phyloP scores from a whole-genome alignment of 1,140 invertebrate species.

The Coenobita brevimanus region DNA sequence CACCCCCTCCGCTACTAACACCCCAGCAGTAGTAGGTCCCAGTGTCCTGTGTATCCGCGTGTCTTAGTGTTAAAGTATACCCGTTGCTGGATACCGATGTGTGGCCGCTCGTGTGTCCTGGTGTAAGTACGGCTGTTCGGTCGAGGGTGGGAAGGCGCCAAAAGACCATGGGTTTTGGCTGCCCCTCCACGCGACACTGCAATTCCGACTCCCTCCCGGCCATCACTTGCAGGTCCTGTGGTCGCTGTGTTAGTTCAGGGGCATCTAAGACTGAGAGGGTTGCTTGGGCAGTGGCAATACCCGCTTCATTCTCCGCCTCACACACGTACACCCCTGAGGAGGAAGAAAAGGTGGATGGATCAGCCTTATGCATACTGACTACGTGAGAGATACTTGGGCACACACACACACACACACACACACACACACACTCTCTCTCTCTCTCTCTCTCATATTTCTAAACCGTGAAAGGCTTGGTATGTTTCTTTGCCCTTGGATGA shows the following conservation, averaged over 20 bases:
- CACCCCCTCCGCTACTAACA: constrained; percentile 38
- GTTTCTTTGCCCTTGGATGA: no score
- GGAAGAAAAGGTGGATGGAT: no score
- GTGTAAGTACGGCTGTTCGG: constrained; percentile 23
- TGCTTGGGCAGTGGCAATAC: background rate
- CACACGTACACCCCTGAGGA: constrained; percentile 34
- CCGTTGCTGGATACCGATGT: constrained; percentile 29
- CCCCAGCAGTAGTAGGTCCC: constrained; percentile 44
- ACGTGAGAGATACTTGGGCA: no score
- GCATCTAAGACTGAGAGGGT: constrained; percentile 37
- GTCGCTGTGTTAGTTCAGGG: constrained; percentile 37
- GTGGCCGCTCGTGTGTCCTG: background rate
- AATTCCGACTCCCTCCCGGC: background rate
- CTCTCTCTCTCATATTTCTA: no score
- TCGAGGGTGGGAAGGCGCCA: constrained; percentile 43
- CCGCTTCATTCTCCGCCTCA: constrained; percentile 45
- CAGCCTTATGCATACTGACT: no score
- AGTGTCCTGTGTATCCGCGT: constrained; percentile 30
- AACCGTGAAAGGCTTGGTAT: no score
- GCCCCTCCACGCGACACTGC: constrained; percentile 30
- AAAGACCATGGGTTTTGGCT: constrained; percentile 30
- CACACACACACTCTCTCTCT: no score
- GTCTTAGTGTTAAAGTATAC: background rate
- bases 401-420: no score
- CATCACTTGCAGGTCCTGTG: constrained; percentile 39